Evolutionary conservation across 1,140 invertebrate species (phyloP).

Genomic region (Drosophila lini): DNA sequence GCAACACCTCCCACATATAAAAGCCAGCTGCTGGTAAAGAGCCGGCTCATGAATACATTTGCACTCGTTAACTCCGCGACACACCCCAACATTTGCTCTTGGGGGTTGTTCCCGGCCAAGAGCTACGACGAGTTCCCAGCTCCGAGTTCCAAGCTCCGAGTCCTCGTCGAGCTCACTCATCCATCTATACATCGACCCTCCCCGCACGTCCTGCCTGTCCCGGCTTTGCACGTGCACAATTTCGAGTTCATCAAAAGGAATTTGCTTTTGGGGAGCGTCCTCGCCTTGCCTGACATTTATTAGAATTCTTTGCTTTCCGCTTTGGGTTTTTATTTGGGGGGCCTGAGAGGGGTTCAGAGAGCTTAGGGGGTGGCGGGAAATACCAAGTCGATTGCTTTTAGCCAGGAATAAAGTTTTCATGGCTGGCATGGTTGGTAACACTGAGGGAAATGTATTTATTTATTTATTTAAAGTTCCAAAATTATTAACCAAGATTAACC

Average conservation of each 20-base stretch:
- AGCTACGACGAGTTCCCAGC: neutral
- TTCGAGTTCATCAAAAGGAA: slow-evolving; percentile 82
- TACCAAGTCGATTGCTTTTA: slow-evolving; percentile 68
- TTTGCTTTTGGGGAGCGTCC: slow-evolving; percentile 59
- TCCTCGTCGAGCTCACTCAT: slow-evolving; percentile 34
- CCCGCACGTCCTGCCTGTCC: slow-evolving; percentile 4
- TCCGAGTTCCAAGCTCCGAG: neutral
- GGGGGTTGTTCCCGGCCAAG: slow-evolving; percentile 49
- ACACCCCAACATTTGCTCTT: slow-evolving; percentile 58
- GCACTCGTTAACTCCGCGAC: slow-evolving; percentile 79
- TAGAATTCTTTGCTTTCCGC: slow-evolving; percentile 68
- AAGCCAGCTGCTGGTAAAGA: slow-evolving; percentile 63
- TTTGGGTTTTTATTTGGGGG: neutral
- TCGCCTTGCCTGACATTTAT: slow-evolving; percentile 71
- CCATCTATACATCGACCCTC: slow-evolving; percentile 10
- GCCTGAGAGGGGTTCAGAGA: neutral
- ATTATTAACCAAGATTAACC: neutral
- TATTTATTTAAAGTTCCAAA: too few relatives aligned
- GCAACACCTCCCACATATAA: slow-evolving; percentile 42
- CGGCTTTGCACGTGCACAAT: slow-evolving; percentile 80
- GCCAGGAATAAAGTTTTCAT: slow-evolving; percentile 57
- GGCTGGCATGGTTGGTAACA: slow-evolving; percentile 34
- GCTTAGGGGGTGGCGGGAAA: slow-evolving; percentile 43
- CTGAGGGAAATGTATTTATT: neutral
- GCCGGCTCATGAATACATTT: slow-evolving; percentile 83